Base-by-base conservation (phyloP, 2,797 vertebrate species). In the Perdix hodgsoniae region DNA sequence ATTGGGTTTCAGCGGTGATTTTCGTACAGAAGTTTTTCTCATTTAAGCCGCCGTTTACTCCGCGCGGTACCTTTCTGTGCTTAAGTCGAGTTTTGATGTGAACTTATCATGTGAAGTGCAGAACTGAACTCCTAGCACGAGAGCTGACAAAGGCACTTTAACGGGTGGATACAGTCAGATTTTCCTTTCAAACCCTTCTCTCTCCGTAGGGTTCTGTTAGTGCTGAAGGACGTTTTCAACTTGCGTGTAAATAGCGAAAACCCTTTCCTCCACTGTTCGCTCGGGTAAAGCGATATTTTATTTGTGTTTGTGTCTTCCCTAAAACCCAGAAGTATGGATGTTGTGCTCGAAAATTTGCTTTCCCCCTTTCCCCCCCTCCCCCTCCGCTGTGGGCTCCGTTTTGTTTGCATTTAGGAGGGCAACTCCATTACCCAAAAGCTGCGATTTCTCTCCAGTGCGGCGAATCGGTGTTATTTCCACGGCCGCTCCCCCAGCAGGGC, bases 1-100 rank as follows among this genome's bases (percentile, higher is more conserved):
- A 92, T 98, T 97, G 91, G 94, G 96, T 98, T 98, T 97, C 98
- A 95, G 33, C 98, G 98, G 98, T 98, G 98, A 97, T 98, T 98
- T 98, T 97, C 96, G 96, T 97, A 93, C 97, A 98, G 96, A 97
- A 97, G 97, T 98, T 98, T 98, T 98, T 98, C 97, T 98, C 97
- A 98, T 98, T 97, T 98, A 96, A 96, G 86, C 93, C 47, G 80
- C 88, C 93, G 94, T 97, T 97, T 97, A 95, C 49, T 79, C 78
- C 96, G 92, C 95, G 94, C 11, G 94, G 95, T 96, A 59, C 78
- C 86, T 96, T 83, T 91, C 93, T 86, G 81, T 93, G 79, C 96
- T 96, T 97, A 96, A 97, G 96, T 97, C 94, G 77, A 90, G 89
- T 96, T 97, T 97, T 98, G 94, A 97, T 96, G 97, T 96, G 91